phyloP scores from a whole-genome alignment of 2,797 vertebrate species.

The Coracias cyanogaster region DNA sequence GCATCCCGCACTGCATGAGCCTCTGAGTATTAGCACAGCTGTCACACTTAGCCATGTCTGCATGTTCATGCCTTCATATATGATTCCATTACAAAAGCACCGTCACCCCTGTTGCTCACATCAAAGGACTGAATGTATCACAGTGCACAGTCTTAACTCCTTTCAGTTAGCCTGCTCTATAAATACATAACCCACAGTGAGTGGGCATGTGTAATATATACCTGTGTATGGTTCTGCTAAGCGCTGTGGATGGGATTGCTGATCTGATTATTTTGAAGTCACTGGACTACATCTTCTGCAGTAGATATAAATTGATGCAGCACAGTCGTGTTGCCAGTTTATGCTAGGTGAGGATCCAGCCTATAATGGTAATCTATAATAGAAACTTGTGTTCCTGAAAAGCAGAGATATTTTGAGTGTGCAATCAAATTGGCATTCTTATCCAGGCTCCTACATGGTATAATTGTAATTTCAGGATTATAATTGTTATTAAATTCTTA shows the following conservation, averaged over 20 bases:
- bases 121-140: slow-evolving; percentile 19
- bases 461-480: slow-evolving; percentile 39
- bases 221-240: not conserved
- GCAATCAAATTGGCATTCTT: slow-evolving; percentile 36
- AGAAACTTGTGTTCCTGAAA: slow-evolving; percentile 52
- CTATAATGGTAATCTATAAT: not conserved
- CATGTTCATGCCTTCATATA: slow-evolving; percentile 5
- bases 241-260: not conserved
- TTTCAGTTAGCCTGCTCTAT: slow-evolving; percentile 29
- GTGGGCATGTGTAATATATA: not conserved
- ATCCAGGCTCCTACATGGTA: not conserved
- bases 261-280: slow-evolving; percentile 50
- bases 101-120: slow-evolving; percentile 13
- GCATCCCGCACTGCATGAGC: not conserved
- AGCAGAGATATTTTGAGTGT: slow-evolving; percentile 36
- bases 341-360: not conserved
- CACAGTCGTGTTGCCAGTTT: not conserved
- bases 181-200: slow-evolving; percentile 10
- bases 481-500: slow-evolving; percentile 64
- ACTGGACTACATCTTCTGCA: not conserved
- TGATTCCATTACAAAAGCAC: not conserved
- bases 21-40: not conserved
- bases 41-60: not conserved
- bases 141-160: slow-evolving; percentile 7
- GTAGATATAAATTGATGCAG: not conserved